These are phyloP conservation scores for Oxygymnocypris stewartii DNA, from an alignment of 2,113 vertebrate genomes.

Conservation along the genomic window DNA sequence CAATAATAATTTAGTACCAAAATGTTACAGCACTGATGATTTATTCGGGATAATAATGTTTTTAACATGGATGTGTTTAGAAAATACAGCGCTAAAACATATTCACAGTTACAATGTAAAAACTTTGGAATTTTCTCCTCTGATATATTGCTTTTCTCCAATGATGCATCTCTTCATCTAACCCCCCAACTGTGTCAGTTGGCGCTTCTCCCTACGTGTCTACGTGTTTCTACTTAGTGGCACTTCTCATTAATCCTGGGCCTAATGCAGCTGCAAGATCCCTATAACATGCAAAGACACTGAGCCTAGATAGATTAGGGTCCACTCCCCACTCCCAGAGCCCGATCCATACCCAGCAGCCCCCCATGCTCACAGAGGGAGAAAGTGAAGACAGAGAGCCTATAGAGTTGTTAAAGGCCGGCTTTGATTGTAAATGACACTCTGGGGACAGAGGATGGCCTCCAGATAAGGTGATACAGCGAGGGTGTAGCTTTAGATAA, in stretches of 20 bases:
- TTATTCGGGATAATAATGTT: too few species aligned
- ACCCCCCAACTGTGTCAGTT: not conserved
- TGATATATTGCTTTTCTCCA: not conserved
- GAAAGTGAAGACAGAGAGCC: constrained; percentile 54
- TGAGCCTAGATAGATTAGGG: constrained; percentile 25
- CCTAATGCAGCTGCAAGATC: constrained; percentile 31
- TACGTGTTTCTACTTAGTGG: constrained; percentile 5
- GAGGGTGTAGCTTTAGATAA: constrained; percentile 56
- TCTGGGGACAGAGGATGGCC: constrained; percentile 57
- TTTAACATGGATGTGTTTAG: not conserved
- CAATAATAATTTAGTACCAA: not conserved
- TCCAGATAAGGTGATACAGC: constrained; percentile 61
- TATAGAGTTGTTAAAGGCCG: constrained; percentile 70
- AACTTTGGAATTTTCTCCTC: not conserved
- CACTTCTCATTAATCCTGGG: constrained; percentile 14
- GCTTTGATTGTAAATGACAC: constrained; percentile 68
- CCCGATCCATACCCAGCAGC: constrained; percentile 65
- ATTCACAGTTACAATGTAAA: not conserved
- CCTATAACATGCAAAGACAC: not conserved
- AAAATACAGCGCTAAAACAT: not conserved
- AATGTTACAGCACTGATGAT: too few species aligned
- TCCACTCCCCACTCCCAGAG: constrained; percentile 36
- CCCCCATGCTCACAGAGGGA: constrained; percentile 60
- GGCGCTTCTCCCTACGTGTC: not conserved
- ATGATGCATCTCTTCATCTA: not conserved